These are phyloP conservation scores for Hydrotaea diabolus DNA, from an alignment of 2,888 invertebrate species.

Conservation along the genomic window DNA sequence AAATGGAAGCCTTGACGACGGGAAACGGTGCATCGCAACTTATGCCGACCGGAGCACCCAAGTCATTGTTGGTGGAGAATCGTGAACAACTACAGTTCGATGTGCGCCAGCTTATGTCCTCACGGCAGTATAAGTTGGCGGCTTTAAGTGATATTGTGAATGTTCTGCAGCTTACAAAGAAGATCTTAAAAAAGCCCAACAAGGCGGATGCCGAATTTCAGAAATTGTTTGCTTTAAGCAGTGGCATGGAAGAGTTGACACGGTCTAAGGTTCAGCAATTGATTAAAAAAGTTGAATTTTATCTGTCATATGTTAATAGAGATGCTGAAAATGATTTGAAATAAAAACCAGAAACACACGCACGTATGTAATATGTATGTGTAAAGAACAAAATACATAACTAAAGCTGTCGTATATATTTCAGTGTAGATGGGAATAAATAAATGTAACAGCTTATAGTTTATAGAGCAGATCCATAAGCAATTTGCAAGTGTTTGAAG, in stretches of 20 bases:
- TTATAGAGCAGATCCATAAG: too few relatives aligned
- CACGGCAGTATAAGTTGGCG: conserved; percentile 84
- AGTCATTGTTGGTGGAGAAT: conserved; percentile 79
- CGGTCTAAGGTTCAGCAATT: conserved; percentile 82
- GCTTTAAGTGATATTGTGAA: conserved; percentile 86
- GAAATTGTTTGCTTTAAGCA: conserved; percentile 83
- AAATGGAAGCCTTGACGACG: conserved; percentile 82
- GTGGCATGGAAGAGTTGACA: conserved; percentile 82
- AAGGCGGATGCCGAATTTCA: conserved; percentile 76
- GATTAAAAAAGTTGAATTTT: conserved; percentile 87
- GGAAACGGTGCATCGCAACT: conserved; percentile 78
- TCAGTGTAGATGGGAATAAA: too few relatives aligned
- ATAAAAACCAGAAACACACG: too few relatives aligned
- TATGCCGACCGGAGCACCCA: conserved; percentile 74
- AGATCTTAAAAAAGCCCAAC: conserved; percentile 66
- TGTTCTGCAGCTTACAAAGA: conserved; percentile 82
- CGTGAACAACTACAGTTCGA: conserved; percentile 84
- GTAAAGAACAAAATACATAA: too few relatives aligned
- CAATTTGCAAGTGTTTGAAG: too few relatives aligned
- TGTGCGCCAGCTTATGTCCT: conserved; percentile 84
- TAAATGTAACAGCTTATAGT: too few relatives aligned
- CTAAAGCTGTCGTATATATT: too few relatives aligned
- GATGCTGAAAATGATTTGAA: conserved; percentile 53
- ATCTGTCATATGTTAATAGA: conserved; percentile 83
- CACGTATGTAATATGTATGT: too few relatives aligned